Conservation (phyloP, 1,140 invertebrate genomes). For the Choristoneura fumiferana region DNA sequence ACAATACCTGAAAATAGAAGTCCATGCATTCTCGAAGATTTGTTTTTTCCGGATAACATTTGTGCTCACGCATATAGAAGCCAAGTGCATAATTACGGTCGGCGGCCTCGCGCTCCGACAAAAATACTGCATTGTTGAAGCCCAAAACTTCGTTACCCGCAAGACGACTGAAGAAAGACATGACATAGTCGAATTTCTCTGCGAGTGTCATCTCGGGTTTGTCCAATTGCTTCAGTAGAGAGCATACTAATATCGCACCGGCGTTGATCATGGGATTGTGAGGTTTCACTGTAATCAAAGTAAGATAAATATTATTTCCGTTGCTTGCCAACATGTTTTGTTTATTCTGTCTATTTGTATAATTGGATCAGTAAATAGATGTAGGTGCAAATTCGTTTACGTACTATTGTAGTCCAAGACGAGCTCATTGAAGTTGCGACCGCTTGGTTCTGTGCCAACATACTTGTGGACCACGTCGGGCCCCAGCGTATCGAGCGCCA, state of each 20-base stretch:
- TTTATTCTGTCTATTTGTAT: conserved; percentile 10
- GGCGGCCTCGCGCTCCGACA: conserved; percentile 96
- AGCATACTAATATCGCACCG: conserved; percentile 95
- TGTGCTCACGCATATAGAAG: conserved; percentile 98
- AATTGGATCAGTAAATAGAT: background rate
- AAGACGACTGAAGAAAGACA: conserved; percentile 84
- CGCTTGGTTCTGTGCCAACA: conserved; percentile 97
- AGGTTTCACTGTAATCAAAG: conserved; percentile 89
- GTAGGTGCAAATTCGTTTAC: conserved; percentile 52
- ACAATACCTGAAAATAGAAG: conserved; percentile 97
- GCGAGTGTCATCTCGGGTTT: conserved; percentile 92
- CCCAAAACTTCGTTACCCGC: conserved; percentile 95
- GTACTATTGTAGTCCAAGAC: conserved; percentile 95
- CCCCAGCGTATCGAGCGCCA: conserved; percentile 94
- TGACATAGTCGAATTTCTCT: conserved; percentile 91
- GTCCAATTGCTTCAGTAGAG: conserved; percentile 90
- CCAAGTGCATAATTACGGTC: conserved; percentile 98
- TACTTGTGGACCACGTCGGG: conserved; percentile 95
- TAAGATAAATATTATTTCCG: conserved; percentile 4
- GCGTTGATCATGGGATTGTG: conserved; percentile 99
- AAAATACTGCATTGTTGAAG: conserved; percentile 97
- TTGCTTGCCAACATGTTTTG: background rate
- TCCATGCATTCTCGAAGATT: conserved; percentile 96
- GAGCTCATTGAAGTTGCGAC: conserved; percentile 97
- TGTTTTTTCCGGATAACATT: conserved; percentile 94